Conservation (phyloP, 1,140 invertebrate species). For the Araneus ventricosus region DNA sequence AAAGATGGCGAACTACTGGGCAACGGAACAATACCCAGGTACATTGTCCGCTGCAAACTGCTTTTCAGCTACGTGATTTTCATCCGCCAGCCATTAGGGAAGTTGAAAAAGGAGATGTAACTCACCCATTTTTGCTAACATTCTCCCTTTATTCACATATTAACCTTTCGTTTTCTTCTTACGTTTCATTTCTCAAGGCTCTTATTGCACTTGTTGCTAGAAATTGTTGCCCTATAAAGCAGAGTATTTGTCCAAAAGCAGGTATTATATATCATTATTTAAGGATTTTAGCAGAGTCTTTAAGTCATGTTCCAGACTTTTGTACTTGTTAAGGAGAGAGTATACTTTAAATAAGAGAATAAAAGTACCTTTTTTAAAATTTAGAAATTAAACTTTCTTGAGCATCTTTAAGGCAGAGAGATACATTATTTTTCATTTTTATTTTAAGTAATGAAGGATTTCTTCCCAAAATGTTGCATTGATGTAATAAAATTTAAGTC, state of each 20-base stretch:
- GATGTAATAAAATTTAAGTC: no score
- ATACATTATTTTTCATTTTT: no score
- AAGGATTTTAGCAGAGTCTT: background rate
- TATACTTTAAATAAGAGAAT: no score
- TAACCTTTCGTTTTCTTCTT: background rate
- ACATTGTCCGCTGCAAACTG: slow-evolving; percentile 46
- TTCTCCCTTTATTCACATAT: background rate
- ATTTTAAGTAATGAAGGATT: no score
- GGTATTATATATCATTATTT: background rate
- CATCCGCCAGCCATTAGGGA: slow-evolving; percentile 34
- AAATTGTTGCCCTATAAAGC: background rate
- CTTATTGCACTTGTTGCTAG: background rate
- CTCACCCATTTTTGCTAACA: background rate
- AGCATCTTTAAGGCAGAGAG: no score
- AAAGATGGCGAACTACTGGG: slow-evolving; percentile 61
- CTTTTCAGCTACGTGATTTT: slow-evolving; percentile 16
- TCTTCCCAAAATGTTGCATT: no score
- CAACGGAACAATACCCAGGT: slow-evolving; percentile 69
- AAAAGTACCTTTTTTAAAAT: no score
- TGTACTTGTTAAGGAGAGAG: no score
- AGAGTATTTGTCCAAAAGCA: background rate
- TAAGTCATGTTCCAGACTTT: no score
- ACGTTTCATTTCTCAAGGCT: background rate
- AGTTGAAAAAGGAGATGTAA: slow-evolving; percentile 8
- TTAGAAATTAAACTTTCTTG: no score